Base-by-base conservation (phyloP, 1,140 invertebrate species). In the Ips typographus region DNA sequence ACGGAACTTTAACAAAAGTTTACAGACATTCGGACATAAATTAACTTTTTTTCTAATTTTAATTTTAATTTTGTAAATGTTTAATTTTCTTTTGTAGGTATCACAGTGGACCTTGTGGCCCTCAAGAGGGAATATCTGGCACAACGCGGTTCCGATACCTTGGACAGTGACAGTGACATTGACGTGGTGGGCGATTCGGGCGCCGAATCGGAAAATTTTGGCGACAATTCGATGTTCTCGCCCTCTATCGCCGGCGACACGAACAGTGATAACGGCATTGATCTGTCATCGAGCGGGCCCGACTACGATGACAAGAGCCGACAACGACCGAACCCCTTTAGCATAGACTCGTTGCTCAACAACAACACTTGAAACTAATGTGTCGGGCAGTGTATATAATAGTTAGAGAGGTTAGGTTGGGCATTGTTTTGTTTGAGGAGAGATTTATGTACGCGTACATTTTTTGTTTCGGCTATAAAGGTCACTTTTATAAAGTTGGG, bases 81-180 rank as follows among this genome's bases (percentile, higher is more conserved):
- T 47, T 55, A 55, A 56, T 6, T 57, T 63, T 63, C 22, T 49
- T 2, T 70, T 70, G 1, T 49, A 71, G 69, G 72, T 62, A 94
- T 95, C 72, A 88, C 90, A 38, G 93, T 95, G 5, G 93, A 94
- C 77, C 78, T 96, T 63, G 91, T 94, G 72, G 92, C 93, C 0
- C 82, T 96, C 38, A 93, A 94, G 76, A 88, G 91, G 79, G 92
- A 95, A 80, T 91, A 90, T 65, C 83, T 91, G 51, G 87, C 86
- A 58, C 84, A 89, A 80, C 85, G 89, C 40, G 85, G 87, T 72
- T 85, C 86, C 76, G 87, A 83, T 75, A 86, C 81, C 72, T 82
- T 84, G 72, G 86, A 86, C 72, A 89, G 89, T 43, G 89, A 89
- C 74, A 79, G 77, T 72, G 80, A 81, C 70, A 81, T 90, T 6